Percentiles rank a stretch among this genome's conserved stretches.
phyloP scores from a whole-genome alignment of 1,140 invertebrate genomes.

The Battus philenor region DNA sequence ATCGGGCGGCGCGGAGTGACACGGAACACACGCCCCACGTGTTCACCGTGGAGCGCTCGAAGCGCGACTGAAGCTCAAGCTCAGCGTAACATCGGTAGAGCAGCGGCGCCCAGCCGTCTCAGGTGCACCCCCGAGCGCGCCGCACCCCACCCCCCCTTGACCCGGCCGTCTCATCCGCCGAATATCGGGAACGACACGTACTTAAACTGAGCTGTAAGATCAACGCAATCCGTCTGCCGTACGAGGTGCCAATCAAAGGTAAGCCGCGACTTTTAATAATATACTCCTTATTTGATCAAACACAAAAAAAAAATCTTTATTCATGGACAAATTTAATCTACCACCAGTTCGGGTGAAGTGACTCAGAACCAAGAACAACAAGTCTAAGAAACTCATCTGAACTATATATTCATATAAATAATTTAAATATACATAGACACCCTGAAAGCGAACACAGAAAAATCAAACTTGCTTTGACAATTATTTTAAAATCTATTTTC shows the following conservation, averaged over 20 bases:
- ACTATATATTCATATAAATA: too few relatives aligned
- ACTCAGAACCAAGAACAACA: too few relatives aligned
- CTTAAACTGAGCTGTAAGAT: constrained; percentile 2
- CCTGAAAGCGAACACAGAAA: too few relatives aligned
- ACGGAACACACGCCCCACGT: constrained; percentile 19
- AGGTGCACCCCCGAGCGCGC: constrained; percentile 38
- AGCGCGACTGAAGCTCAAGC: constrained; percentile 42
- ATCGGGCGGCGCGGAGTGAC: constrained; percentile 21
- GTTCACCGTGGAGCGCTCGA: constrained; percentile 25
- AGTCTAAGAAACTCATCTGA: too few relatives aligned
- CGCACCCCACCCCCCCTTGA: constrained; percentile 9
- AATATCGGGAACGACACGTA: constrained; percentile 4
- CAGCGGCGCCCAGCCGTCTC: constrained; percentile 50
- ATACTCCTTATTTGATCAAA: too few relatives aligned
- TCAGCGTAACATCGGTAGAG: constrained; percentile 3
- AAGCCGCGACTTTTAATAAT: too few relatives aligned
- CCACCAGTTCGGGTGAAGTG: too few relatives aligned
- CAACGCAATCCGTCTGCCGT: constrained; percentile 1
- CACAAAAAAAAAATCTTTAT: too few relatives aligned
- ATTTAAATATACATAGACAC: too few relatives aligned
- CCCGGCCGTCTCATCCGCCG: constrained; percentile 8
- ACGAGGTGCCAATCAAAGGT: neutral
- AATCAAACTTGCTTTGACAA: too few relatives aligned
- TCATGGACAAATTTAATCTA: too few relatives aligned
- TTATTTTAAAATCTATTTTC: too few relatives aligned